Evolutionary conservation across 2,113 vertebrate genomes (phyloP).

Genomic region (Oreamnos americanus): DNA sequence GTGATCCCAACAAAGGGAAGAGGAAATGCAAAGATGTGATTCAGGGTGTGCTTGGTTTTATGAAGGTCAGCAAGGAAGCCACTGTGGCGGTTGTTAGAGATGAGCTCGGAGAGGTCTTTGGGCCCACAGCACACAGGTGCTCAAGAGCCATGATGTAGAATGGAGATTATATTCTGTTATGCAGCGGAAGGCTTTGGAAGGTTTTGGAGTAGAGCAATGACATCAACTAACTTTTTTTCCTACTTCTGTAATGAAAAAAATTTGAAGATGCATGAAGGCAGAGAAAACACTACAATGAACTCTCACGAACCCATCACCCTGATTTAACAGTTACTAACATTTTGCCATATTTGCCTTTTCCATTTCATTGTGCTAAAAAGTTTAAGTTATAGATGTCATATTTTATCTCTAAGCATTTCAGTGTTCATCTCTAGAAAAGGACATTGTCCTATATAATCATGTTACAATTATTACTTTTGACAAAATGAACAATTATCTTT

Average conservation of each 20-base stretch:
- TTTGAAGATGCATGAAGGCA: neutral
- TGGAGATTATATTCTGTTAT: neutral
- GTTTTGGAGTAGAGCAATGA: neutral
- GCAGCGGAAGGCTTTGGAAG: neutral
- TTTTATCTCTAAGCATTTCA: neutral
- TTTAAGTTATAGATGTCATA: neutral
- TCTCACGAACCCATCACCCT: neutral
- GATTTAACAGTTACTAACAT: neutral
- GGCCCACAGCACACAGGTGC: neutral
- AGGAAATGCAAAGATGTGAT: neutral
- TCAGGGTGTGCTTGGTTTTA: neutral
- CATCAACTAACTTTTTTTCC: neutral
- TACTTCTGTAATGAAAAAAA: neutral
- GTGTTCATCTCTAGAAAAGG: neutral
- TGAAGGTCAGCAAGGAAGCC: neutral
- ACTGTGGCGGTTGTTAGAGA: neutral
- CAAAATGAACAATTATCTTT: neutral
- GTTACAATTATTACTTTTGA: neutral
- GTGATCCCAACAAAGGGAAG: neutral
- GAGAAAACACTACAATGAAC: neutral
- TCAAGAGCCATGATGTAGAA: neutral
- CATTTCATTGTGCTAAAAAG: neutral
- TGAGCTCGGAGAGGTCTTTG: too few species aligned
- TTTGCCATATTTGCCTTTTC: neutral
- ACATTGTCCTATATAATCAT: neutral